These are phyloP conservation scores for Centropyge bicolor DNA, from an alignment of 2,797 vertebrate species.

Conservation along the genomic window DNA sequence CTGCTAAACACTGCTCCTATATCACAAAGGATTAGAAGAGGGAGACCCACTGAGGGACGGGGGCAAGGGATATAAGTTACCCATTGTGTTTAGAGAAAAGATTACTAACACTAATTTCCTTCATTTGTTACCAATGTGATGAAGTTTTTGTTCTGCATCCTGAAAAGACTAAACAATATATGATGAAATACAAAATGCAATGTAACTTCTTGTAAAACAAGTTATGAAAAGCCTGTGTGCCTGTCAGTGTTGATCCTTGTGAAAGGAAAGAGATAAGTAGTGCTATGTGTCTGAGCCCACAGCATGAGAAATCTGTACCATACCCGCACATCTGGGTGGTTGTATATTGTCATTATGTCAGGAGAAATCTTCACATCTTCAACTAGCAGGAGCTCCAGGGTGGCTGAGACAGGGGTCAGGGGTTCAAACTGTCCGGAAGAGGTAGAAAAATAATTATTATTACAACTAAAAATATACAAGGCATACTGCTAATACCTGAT, in stretches of 20 bases:
- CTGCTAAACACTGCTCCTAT: slow-evolving; percentile 24
- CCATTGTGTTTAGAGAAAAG: background rate
- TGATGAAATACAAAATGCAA: background rate
- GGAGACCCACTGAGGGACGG: slow-evolving; percentile 1
- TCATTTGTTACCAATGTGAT: background rate
- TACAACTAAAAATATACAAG: slow-evolving; percentile 2
- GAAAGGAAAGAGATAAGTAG: background rate
- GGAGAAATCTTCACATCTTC: slow-evolving; percentile 93
- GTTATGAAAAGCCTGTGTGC: background rate
- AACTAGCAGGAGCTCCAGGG: slow-evolving; percentile 92
- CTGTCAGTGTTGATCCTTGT: background rate
- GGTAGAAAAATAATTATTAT: slow-evolving; percentile 1
- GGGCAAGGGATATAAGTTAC: background rate
- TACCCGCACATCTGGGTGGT: slow-evolving; percentile 92
- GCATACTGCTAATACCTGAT: background rate
- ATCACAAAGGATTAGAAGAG: slow-evolving; percentile 42
- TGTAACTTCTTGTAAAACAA: slow-evolving; percentile 6
- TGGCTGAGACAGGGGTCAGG: slow-evolving; percentile 86
- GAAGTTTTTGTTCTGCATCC: background rate
- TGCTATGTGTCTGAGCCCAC: background rate
- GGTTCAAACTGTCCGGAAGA: slow-evolving; percentile 83
- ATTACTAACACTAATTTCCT: slow-evolving; percentile 9
- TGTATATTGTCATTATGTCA: slow-evolving; percentile 89
- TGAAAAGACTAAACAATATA: slow-evolving; percentile 10
- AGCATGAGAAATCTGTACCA: slow-evolving; percentile 40